A percentile compares a stretch with the other conserved stretches of the same genome.
Conservation (phyloP, 2,797 vertebrate species). For the Acanthurus lineatus region DNA sequence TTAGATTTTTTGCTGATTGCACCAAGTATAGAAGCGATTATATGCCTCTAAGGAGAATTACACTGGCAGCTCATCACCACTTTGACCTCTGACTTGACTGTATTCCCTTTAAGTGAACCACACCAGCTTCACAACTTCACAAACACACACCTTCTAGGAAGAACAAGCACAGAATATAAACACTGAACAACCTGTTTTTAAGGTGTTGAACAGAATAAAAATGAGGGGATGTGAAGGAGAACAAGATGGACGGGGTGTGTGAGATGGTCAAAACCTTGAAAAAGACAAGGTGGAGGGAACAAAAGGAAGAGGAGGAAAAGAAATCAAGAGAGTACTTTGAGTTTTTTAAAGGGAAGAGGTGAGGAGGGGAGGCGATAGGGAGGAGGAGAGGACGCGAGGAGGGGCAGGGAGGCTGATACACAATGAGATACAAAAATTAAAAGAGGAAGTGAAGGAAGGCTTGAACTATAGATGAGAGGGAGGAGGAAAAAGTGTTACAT, state of each 20-base stretch:
- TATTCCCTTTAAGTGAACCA: not conserved
- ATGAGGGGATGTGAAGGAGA: slow-evolving; percentile 36
- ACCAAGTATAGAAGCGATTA: not conserved
- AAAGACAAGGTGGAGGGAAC: slow-evolving; percentile 2
- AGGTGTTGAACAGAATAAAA: slow-evolving; percentile 46
- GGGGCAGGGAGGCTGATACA: not conserved
- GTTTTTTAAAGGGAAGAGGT: slow-evolving; percentile 15
- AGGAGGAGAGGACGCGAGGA: not conserved
- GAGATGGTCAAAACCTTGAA: slow-evolving; percentile 40
- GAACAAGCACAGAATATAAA: slow-evolving; percentile 41
- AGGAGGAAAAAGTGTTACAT: not conserved
- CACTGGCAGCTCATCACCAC: slow-evolving; percentile 24
- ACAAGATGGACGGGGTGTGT: slow-evolving; percentile 6
- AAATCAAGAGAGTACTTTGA: slow-evolving; percentile 24
- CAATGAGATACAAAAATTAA: slow-evolving; percentile 61
- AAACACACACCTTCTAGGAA: slow-evolving; percentile 1
- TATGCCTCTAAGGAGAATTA: slow-evolving; percentile 17
- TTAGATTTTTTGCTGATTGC: slow-evolving; percentile 25
- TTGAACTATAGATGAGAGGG: slow-evolving; percentile 34
- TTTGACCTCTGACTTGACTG: slow-evolving; percentile 19
- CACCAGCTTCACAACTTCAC: slow-evolving; percentile 1
- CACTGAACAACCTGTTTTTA: not conserved
- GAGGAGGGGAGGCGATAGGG: not conserved
- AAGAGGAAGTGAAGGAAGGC: slow-evolving; percentile 58
- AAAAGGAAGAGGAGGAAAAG: not conserved